A percentile compares a stretch with the other conserved stretches of the same genome.
phyloP scores from a whole-genome alignment of 2,113 vertebrate genomes.

The Datnioides undecimradiatus region DNA sequence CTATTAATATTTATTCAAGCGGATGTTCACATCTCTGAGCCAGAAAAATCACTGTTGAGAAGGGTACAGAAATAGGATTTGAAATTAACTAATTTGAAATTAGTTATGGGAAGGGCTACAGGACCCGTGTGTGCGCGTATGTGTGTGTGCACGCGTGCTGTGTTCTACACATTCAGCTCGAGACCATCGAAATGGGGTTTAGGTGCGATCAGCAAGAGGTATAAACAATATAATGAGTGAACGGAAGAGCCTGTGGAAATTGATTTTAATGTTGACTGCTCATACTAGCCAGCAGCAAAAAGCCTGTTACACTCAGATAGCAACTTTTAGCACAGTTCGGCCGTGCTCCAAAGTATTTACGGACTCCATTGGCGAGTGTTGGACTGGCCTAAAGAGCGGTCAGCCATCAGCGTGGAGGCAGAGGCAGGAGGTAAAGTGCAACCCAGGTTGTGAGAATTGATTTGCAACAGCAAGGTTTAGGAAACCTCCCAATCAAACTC shows the following conservation, averaged over 20 bases:
- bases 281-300: slow-evolving; percentile 50
- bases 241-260: slow-evolving; percentile 65
- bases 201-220: slow-evolving; percentile 52
- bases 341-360: slow-evolving; percentile 19
- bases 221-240: slow-evolving; percentile 55
- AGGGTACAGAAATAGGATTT: slow-evolving; percentile 52
- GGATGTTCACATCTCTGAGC: slow-evolving; percentile 47
- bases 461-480: too few species aligned
- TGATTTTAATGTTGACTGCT: slow-evolving; percentile 71
- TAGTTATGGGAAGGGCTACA: slow-evolving; percentile 41
- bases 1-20: slow-evolving; percentile 79
- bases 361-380: slow-evolving; percentile 35
- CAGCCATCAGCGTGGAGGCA: too few species aligned
- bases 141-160: background rate
- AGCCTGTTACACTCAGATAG: slow-evolving; percentile 48
- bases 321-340: slow-evolving; percentile 38
- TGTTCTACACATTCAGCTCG: slow-evolving; percentile 3
- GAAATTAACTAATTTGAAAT: slow-evolving; percentile 57
- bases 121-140: slow-evolving; percentile 23
- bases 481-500: too few species aligned
- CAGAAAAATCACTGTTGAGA: slow-evolving; percentile 54
- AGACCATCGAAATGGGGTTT: slow-evolving; percentile 40
- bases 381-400: too few species aligned
- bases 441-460: too few species aligned
- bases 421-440: too few species aligned